phyloP scores from a whole-genome alignment of 2,797 vertebrate species.

The Sarcophilus harrisii region DNA sequence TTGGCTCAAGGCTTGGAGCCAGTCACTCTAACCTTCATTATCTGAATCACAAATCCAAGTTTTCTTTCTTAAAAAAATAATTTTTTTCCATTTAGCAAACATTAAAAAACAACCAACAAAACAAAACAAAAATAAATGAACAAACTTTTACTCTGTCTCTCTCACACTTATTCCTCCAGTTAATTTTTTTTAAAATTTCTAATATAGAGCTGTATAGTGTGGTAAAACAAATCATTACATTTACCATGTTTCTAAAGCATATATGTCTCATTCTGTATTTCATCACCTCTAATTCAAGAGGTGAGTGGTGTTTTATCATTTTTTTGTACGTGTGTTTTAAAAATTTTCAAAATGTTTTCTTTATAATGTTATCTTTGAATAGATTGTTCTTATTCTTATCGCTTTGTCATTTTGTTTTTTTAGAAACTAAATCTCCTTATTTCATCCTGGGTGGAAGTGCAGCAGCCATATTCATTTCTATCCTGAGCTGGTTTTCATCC shows the following conservation, averaged over 20 bases:
- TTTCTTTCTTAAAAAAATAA: neutral
- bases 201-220: neutral
- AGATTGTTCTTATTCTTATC: neutral
- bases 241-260: neutral
- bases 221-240: neutral
- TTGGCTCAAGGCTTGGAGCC: neutral
- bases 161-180: neutral
- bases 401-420: neutral
- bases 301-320: too few species aligned
- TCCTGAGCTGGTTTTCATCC: neutral
- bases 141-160: neutral
- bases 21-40: neutral
- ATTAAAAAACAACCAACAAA: neutral
- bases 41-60: neutral
- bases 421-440: neutral
- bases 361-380: neutral
- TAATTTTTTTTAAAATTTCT: neutral
- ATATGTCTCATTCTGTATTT: neutral
- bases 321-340: neutral
- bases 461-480: neutral
- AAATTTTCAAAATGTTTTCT: neutral
- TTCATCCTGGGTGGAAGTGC: neutral
- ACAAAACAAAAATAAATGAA: neutral
- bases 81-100: neutral
- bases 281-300: too few species aligned